Conservation (phyloP, 2,888 invertebrate species). For the Philopedon plagiatum region DNA sequence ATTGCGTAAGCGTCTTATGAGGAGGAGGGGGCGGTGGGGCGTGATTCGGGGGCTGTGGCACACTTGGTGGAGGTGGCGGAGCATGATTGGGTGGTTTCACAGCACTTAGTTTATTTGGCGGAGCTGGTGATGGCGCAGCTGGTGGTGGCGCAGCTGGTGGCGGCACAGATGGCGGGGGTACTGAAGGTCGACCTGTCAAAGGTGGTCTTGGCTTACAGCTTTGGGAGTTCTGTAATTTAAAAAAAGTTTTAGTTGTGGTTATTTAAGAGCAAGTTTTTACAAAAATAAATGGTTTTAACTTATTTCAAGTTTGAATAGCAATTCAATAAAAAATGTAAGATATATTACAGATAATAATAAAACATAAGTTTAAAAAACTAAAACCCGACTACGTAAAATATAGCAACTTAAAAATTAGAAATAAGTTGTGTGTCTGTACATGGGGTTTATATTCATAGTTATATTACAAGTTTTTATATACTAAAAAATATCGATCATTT, state of each 20-base stretch:
- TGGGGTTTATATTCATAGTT: too few species aligned
- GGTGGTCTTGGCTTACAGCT: conserved; percentile 62
- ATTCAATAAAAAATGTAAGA: too few species aligned
- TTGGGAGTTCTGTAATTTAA: conserved; percentile 22
- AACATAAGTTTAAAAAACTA: too few species aligned
- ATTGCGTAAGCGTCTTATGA: conserved; percentile 59
- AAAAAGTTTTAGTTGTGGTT: background rate
- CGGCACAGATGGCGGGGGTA: conserved; percentile 66
- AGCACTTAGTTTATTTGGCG: conserved; percentile 42
- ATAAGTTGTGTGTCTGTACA: too few species aligned
- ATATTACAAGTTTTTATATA: too few species aligned
- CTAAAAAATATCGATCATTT: too few species aligned
- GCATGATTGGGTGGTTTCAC: conserved; percentile 66
- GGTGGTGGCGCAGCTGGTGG: conserved; percentile 37
- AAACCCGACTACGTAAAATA: too few species aligned
- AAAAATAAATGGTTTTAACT: background rate
- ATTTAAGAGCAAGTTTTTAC: background rate
- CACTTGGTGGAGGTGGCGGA: conserved; percentile 64
- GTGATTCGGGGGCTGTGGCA: conserved; percentile 59
- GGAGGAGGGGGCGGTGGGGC: conserved; percentile 63
- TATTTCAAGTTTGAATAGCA: too few species aligned
- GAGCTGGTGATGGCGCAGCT: conserved; percentile 66
- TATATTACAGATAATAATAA: too few species aligned
- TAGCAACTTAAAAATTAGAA: too few species aligned
- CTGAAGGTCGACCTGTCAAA: conserved; percentile 64